Evolutionary conservation across 2,113 vertebrate species (phyloP).

Genomic region (Hippopotamus amphibius): DNA sequence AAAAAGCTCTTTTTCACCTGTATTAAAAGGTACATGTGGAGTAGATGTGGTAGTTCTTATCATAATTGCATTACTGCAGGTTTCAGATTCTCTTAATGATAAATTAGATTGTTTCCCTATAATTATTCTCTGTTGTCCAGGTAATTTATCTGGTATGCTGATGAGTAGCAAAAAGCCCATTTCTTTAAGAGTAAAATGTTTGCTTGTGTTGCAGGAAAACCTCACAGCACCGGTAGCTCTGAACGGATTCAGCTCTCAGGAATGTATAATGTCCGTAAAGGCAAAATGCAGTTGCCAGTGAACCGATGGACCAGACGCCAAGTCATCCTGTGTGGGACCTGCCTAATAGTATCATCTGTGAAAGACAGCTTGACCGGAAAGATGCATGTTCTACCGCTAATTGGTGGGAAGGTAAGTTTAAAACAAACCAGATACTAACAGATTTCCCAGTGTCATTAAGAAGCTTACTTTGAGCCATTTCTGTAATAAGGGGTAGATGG

Average conservation of each 20-base stretch:
- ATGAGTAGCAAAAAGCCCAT: slow-evolving; percentile 37
- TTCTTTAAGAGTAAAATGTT: slow-evolving; percentile 76
- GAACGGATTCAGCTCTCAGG: slow-evolving; percentile 98
- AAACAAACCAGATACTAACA: not conserved
- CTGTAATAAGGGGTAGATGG: not conserved
- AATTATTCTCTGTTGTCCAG: not conserved
- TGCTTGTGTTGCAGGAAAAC: slow-evolving; percentile 92
- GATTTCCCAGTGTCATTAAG: not conserved
- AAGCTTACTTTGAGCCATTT: not conserved
- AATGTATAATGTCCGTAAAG: slow-evolving; percentile 97
- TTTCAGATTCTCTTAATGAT: slow-evolving; percentile 3
- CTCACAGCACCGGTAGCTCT: slow-evolving; percentile 92
- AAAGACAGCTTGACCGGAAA: slow-evolving; percentile 97
- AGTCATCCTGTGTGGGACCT: slow-evolving; percentile 98
- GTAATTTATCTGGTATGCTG: not conserved
- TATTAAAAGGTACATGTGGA: not conserved
- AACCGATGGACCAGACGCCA: slow-evolving; percentile 98
- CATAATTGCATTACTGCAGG: not conserved
- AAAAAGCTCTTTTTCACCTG: not conserved
- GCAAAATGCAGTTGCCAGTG: slow-evolving; percentile 98
- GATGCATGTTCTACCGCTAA: slow-evolving; percentile 98
- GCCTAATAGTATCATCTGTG: slow-evolving; percentile 98
- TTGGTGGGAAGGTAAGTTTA: slow-evolving; percentile 96
- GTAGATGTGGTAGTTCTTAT: not conserved
- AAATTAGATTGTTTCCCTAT: not conserved